phyloP scores from a whole-genome alignment of 1,140 invertebrate species.

The Periplaneta americana region DNA sequence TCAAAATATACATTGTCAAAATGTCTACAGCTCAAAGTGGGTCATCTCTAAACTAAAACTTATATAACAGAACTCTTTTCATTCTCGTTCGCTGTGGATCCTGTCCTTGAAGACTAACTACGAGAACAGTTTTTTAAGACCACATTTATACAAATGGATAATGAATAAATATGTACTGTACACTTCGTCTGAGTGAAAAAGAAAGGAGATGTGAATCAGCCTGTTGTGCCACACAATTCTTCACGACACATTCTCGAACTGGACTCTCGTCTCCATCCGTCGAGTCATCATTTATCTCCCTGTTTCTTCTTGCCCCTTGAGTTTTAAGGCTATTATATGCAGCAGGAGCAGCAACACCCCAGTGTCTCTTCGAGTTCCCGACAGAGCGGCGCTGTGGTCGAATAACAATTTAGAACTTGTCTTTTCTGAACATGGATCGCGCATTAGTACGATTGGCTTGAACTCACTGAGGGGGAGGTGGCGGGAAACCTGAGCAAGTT shows the following conservation, averaged over 20 bases:
- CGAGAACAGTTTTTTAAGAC: too few species aligned
- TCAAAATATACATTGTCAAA: too few species aligned
- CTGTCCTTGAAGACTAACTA: too few species aligned
- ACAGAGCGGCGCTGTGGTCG: background rate
- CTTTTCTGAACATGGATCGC: background rate
- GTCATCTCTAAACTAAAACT: too few species aligned
- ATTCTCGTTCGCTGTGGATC: too few species aligned
- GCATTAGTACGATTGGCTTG: slow-evolving; percentile 5
- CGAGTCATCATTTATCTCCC: background rate
- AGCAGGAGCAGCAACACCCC: background rate
- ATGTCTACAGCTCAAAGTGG: too few species aligned
- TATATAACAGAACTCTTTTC: too few species aligned
- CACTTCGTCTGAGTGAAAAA: too few species aligned
- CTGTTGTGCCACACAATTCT: background rate
- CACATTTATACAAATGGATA: too few species aligned
- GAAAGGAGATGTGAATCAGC: too few species aligned
- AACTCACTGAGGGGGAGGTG: background rate
- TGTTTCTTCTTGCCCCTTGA: slow-evolving; percentile 1
- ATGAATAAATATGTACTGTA: too few species aligned
- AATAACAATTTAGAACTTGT: background rate
- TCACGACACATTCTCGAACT: background rate
- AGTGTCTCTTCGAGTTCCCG: background rate
- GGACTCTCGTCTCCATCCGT: too few species aligned
- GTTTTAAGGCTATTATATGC: background rate
- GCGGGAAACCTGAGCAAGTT: background rate